These are phyloP conservation scores for Callyntrura guangdongensis DNA, from an alignment of 2,888 invertebrate genomes.

Conservation along the genomic window DNA sequence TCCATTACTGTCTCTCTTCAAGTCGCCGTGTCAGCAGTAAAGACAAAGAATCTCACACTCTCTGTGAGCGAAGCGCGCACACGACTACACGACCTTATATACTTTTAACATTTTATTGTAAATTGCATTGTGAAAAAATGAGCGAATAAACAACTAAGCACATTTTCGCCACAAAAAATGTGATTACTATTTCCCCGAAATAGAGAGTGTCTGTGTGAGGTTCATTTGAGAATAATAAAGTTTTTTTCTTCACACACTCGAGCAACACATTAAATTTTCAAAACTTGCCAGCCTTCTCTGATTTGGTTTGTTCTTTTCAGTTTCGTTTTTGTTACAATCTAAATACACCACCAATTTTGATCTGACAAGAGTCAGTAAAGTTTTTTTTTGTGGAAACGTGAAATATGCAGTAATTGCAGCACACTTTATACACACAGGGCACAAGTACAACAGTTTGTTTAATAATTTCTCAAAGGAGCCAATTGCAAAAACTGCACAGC, in stretches of 20 bases:
- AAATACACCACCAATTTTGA: neutral
- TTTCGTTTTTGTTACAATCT: too few relatives aligned
- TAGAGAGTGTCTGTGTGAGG: neutral
- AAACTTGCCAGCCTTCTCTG: neutral
- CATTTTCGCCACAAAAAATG: conserved; percentile 4
- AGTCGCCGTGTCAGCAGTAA: conserved; percentile 36
- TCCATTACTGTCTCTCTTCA: conserved; percentile 63
- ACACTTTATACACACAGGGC: neutral
- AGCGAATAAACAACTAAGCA: conserved; percentile 18
- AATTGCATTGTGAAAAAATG: neutral
- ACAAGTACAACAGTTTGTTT: neutral
- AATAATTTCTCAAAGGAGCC: neutral
- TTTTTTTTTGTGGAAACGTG: neutral
- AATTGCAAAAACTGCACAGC: conserved; percentile 8
- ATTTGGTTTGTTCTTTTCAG: neutral
- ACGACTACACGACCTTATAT: neutral
- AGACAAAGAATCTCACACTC: neutral
- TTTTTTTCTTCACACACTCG: neutral
- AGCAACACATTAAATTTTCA: conserved; percentile 50
- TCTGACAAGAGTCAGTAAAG: neutral
- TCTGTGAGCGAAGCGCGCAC: neutral
- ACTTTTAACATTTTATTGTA: neutral
- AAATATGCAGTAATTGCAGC: neutral
- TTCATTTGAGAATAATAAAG: conserved; percentile 30
- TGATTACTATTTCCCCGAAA: conserved; percentile 15